These are phyloP conservation scores for Sinocyclocheilus maitianheensis DNA, from an alignment of 2,113 vertebrate species.

Conservation along the genomic window DNA sequence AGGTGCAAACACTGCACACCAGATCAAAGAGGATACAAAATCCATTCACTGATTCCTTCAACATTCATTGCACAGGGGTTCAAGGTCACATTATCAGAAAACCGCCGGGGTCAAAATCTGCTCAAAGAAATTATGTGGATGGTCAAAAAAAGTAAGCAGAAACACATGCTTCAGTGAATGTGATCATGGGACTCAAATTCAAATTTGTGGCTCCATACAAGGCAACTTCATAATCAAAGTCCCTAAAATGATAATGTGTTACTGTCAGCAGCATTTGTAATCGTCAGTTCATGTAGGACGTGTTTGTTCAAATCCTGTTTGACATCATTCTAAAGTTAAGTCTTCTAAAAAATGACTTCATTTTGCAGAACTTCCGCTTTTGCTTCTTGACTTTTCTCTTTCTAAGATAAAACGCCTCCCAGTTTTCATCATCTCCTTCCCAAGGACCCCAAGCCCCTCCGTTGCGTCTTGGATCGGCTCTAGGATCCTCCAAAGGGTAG, in stretches of 20 bases:
- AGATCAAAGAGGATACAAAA: neutral
- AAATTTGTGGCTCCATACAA: neutral
- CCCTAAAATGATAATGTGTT: neutral
- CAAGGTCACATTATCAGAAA: constrained; percentile 4
- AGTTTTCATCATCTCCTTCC: constrained; percentile 82
- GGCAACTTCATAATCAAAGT: neutral
- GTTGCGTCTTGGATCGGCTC: constrained; percentile 90
- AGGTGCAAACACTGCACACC: neutral
- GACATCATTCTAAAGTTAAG: constrained; percentile 93
- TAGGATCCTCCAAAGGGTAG: constrained; percentile 89
- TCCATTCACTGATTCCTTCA: neutral
- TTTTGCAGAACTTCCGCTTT: constrained; percentile 82
- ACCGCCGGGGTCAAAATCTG: neutral
- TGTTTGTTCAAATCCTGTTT: constrained; percentile 80
- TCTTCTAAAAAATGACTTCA: constrained; percentile 89
- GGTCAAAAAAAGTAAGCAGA: neutral
- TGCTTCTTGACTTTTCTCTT: constrained; percentile 76
- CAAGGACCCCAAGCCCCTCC: constrained; percentile 95
- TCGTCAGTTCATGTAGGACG: neutral
- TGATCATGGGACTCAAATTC: neutral
- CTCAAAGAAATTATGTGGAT: neutral
- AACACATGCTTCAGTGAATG: constrained; percentile 8
- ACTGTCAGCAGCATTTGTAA: constrained; percentile 11
- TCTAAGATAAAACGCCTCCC: constrained; percentile 65
- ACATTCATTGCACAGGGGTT: constrained; percentile 10